Conservation (phyloP, 2,797 vertebrate species). For the Enteromius mattozi region DNA sequence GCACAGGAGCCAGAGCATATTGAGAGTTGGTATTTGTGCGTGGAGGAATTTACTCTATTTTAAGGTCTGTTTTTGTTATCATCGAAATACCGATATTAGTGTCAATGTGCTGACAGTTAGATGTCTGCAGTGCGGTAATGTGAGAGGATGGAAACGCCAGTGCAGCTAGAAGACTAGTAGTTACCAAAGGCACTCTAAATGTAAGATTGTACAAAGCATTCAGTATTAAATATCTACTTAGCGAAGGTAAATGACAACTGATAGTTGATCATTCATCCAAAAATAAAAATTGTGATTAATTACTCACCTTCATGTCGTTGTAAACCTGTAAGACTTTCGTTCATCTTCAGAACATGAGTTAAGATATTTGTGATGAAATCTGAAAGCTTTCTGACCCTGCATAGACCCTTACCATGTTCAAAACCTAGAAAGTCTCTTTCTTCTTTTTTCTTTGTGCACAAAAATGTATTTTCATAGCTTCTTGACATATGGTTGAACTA, state of each 20-base stretch:
- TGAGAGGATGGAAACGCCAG: neutral
- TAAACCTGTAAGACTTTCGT: no score
- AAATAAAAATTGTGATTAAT: no score
- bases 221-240: neutral
- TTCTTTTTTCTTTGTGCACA: no score
- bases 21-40: neutral
- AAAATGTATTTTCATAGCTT: no score
- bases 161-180: neutral
- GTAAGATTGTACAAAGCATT: neutral
- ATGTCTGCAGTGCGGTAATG: neutral
- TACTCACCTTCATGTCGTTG: no score
- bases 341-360: no score
- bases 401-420: no score
- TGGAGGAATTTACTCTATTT: conserved; percentile 43
- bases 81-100: conserved; percentile 13
- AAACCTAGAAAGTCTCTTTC: no score
- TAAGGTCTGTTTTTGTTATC: conserved; percentile 31
- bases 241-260: neutral
- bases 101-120: conserved; percentile 34
- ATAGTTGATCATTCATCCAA: no score
- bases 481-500: no score
- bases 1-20: neutral
- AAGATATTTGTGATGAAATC: no score
- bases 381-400: no score
- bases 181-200: neutral